These are phyloP conservation scores for Indicator indicator DNA, from an alignment of 2,113 vertebrate genomes.

Conservation along the genomic window DNA sequence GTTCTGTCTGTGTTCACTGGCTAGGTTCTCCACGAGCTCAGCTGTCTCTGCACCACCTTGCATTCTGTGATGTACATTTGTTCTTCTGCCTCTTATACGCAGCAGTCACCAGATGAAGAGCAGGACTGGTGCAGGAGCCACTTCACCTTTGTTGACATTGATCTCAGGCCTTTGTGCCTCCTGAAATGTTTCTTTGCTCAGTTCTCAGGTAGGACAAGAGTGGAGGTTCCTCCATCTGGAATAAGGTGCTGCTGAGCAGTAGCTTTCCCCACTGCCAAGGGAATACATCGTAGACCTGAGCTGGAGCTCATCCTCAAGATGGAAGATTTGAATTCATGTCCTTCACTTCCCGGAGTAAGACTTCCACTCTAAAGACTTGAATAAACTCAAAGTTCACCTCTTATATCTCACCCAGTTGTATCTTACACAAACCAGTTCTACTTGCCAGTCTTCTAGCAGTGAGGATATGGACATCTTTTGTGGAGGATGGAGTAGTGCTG, in stretches of 20 bases:
- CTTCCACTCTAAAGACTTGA: background rate
- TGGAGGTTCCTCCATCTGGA: background rate
- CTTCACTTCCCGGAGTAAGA: background rate
- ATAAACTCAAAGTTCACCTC: background rate
- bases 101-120: background rate
- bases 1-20: background rate
- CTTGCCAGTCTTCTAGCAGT: background rate
- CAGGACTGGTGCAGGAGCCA: background rate
- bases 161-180: background rate
- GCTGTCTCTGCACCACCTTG: accelerated
- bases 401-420: background rate
- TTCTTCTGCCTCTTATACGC: background rate
- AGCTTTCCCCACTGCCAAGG: background rate
- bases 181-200: background rate
- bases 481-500: background rate
- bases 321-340: background rate
- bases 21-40: background rate
- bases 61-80: background rate
- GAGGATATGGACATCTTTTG: slow-evolving; percentile 4
- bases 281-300: background rate
- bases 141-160: background rate
- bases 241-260: background rate
- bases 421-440: background rate
- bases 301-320: background rate
- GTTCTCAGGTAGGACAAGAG: background rate